A percentile compares a stretch with the other conserved stretches of the same genome.
These are phyloP conservation scores for Periophthalmodon schlosseri DNA, from an alignment of 2,113 vertebrate species.

Conservation along the genomic window DNA sequence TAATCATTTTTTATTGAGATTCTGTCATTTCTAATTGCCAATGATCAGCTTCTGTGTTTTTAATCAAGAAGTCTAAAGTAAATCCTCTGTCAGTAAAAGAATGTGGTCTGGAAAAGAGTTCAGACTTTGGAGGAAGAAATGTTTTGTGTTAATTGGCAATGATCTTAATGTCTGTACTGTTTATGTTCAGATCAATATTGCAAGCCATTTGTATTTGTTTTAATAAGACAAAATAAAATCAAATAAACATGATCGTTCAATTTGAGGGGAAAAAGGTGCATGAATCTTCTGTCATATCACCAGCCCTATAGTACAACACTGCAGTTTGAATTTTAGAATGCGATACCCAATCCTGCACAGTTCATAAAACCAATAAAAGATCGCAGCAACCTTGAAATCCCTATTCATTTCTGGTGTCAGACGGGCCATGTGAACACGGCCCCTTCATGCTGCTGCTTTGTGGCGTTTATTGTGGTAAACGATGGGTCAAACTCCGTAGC, in stretches of 20 bases:
- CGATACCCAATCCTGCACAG: background rate
- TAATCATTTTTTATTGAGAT: no score
- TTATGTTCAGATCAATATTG: background rate
- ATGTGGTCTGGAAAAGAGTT: background rate
- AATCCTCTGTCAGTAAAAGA: background rate
- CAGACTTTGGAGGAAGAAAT: no score
- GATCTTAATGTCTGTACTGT: background rate
- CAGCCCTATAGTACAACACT: background rate
- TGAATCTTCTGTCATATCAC: no score
- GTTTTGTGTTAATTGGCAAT: no score
- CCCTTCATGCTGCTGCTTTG: constrained; percentile 35
- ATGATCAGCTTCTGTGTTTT: no score
- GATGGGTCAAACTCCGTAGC: constrained; percentile 64
- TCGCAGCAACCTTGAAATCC: background rate
- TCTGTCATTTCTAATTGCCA: no score
- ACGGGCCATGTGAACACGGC: constrained; percentile 21
- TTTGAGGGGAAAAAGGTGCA: no score
- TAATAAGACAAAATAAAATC: background rate
- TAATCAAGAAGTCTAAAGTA: no score
- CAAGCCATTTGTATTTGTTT: background rate
- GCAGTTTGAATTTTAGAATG: background rate
- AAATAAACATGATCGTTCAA: no score
- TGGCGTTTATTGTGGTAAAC: constrained; percentile 63
- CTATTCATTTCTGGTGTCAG: constrained; percentile 13
- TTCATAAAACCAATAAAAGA: background rate